Conservation (phyloP, 2,113 vertebrate genomes). For the Anguilla rostrata region DNA sequence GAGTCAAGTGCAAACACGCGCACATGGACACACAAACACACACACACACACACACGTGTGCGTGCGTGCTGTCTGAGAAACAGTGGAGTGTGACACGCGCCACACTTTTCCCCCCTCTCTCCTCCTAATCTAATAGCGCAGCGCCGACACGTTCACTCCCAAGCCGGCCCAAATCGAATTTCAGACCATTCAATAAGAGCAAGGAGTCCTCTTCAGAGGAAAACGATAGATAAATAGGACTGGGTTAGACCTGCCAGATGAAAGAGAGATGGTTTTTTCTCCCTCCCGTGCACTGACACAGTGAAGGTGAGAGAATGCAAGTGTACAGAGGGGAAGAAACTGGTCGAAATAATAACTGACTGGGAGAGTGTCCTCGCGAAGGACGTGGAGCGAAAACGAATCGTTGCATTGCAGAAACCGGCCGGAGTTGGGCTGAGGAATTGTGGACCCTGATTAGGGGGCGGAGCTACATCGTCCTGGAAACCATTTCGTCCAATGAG, state of each 20-base stretch:
- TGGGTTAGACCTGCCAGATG: neutral
- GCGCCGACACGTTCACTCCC: conserved; percentile 7
- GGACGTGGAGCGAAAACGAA: neutral
- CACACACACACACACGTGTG: neutral
- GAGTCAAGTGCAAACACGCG: neutral
- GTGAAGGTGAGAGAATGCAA: neutral
- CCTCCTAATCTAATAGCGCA: conserved; percentile 11
- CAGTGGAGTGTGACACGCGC: neutral
- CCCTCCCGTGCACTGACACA: neutral
- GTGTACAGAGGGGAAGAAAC: neutral
- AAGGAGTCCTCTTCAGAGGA: neutral
- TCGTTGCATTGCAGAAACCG: neutral
- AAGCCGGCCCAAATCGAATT: conserved; percentile 11
- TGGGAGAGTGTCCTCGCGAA: neutral
- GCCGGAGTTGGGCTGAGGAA: no score
- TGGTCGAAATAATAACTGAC: neutral
- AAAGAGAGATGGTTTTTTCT: neutral
- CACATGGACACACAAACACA: neutral
- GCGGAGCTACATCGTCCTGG: no score
- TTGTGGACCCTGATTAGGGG: no score
- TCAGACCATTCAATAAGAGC: conserved; percentile 13
- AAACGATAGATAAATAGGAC: neutral
- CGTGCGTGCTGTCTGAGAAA: neutral
- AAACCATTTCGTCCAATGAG: no score
- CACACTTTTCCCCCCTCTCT: neutral